These are phyloP conservation scores for Yponomeuta evonymella DNA, from an alignment of 2,888 invertebrate species.

Conservation along the genomic window DNA sequence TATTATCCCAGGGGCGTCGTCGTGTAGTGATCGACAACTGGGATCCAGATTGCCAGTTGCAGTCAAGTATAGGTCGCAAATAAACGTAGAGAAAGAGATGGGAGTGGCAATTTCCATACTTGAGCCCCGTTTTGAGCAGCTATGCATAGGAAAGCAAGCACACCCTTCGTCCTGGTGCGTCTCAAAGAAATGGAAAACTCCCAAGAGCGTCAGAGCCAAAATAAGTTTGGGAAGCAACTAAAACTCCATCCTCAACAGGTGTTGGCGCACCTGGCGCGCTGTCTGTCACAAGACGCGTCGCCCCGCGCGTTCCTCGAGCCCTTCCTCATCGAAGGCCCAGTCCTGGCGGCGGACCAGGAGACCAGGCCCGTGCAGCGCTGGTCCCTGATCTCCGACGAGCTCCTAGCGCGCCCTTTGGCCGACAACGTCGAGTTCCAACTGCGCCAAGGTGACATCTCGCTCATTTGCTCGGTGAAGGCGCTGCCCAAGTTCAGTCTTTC, in stretches of 20 bases:
- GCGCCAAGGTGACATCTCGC: conserved; percentile 93
- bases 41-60: too few species aligned
- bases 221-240: too few species aligned
- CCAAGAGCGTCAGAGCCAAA: too few species aligned
- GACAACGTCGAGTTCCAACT: conserved; percentile 93
- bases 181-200: too few species aligned
- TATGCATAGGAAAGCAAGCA: too few species aligned
- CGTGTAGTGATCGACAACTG: too few species aligned
- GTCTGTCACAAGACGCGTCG: conserved; percentile 94
- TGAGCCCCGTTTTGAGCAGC: too few species aligned
- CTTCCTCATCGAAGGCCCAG: conserved; percentile 90
- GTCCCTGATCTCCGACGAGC: conserved; percentile 95
- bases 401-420: conserved; percentile 89
- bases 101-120: too few species aligned
- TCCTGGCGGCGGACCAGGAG: conserved; percentile 90
- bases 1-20: too few species aligned
- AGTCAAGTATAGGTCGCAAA: too few species aligned
- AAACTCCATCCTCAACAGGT: conserved; percentile 54
- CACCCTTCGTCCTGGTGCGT: too few species aligned
- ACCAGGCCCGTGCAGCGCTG: conserved; percentile 91
- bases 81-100: too few species aligned
- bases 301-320: conserved; percentile 97
- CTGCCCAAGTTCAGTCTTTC: conserved; percentile 96
- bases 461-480: conserved; percentile 89
- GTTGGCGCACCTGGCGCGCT: conserved; percentile 91